Evolutionary conservation across 2,888 invertebrate genomes (phyloP).

Genomic region (Uloborus plumipes): DNA sequence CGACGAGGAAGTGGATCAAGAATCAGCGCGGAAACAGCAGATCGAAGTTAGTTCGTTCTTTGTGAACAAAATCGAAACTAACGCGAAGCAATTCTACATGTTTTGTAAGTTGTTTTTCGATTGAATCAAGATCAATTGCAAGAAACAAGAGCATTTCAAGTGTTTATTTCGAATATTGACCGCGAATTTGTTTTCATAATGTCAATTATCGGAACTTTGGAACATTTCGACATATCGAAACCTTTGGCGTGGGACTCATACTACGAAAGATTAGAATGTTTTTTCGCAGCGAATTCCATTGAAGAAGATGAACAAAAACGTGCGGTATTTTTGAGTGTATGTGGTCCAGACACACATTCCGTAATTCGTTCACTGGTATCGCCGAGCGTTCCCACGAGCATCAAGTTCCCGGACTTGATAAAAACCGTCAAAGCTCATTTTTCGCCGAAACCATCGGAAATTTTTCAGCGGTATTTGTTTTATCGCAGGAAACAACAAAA

Average conservation of each 20-base stretch:
- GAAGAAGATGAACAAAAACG: background rate
- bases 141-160: no score
- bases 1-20: no score
- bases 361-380: background rate
- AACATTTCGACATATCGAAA: background rate
- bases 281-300: background rate
- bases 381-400: background rate
- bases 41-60: no score
- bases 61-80: no score
- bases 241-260: background rate
- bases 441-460: no score
- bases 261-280: background rate
- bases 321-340: background rate
- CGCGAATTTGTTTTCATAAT: background rate
- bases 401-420: background rate
- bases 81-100: no score
- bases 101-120: no score
- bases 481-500: background rate
- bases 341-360: background rate
- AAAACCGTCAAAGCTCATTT: background rate
- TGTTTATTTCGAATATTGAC: no score
- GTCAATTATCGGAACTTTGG: background rate
- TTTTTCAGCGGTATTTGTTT: no score
- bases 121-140: no score
- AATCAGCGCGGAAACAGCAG: no score